These are phyloP conservation scores for Lepidostoma basale DNA, from an alignment of 1,140 invertebrate genomes.

Conservation along the genomic window DNA sequence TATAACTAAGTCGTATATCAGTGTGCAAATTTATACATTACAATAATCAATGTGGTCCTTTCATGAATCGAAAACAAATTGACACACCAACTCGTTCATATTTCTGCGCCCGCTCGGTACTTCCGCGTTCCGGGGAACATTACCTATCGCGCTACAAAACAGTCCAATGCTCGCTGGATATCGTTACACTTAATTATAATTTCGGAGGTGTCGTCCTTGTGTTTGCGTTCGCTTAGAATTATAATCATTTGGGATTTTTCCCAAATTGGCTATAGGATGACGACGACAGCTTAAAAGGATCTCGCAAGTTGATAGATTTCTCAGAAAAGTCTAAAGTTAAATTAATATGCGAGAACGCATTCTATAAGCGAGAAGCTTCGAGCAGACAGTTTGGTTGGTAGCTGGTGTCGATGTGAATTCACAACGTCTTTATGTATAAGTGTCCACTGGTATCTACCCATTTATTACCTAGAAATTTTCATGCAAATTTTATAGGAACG, in stretches of 20 bases:
- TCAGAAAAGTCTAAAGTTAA: neutral
- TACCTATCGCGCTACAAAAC: no score
- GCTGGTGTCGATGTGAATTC: neutral
- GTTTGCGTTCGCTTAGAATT: no score
- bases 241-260: no score
- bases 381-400: neutral
- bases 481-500: slow-evolving; percentile 2
- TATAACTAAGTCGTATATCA: neutral
- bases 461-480: slow-evolving; percentile 25
- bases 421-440: neutral
- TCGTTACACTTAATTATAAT: no score
- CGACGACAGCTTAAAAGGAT: no score
- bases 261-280: no score
- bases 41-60: neutral
- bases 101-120: neutral
- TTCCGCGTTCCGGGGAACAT: slow-evolving; percentile 2
- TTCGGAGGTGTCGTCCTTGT: no score
- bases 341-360: slow-evolving; percentile 4
- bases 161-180: no score
- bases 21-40: slow-evolving; percentile 7
- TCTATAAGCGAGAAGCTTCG: neutral
- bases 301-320: slow-evolving; percentile 4
- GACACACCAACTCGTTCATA: neutral
- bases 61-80: slow-evolving; percentile 7
- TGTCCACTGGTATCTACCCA: no score